These are phyloP conservation scores for Ctenomys sociabilis DNA, from an alignment of 2,113 vertebrate genomes.

Conservation along the genomic window DNA sequence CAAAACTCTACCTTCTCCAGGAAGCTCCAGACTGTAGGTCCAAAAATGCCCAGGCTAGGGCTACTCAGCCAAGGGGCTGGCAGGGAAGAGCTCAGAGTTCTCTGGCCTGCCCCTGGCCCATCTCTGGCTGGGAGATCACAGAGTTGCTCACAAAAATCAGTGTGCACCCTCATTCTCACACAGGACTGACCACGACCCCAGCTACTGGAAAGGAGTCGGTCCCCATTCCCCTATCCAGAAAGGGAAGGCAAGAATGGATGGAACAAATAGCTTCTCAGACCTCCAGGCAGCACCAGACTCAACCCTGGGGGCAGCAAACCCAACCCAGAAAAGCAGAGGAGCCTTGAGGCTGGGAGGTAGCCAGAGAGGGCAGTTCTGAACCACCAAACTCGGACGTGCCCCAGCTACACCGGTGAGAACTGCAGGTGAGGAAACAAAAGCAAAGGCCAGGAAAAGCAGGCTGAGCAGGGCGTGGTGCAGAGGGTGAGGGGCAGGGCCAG, in stretches of 20 bases:
- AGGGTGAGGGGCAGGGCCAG: not conserved
- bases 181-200: not conserved
- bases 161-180: not conserved
- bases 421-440: conserved; percentile 67
- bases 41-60: not conserved
- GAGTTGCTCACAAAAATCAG: not conserved
- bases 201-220: not conserved
- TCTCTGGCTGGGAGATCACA: not conserved
- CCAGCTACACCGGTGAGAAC: not conserved
- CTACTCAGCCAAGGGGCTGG: not conserved
- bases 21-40: not conserved
- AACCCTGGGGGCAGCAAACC: not conserved
- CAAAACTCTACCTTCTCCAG: not conserved
- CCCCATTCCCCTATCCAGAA: not conserved
- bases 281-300: not conserved
- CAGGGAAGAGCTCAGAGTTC: not conserved
- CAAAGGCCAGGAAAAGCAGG: conserved; percentile 16
- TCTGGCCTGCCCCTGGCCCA: not conserved
- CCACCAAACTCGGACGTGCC: rapidly evolving
- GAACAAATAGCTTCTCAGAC: not conserved
- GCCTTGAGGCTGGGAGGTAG: not conserved
- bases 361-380: not conserved
- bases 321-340: not conserved
- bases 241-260: not conserved
- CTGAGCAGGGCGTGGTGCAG: not conserved